Percentiles rank a stretch among this genome's conserved stretches.
Conservation (phyloP, 2,113 vertebrate genomes). For the Fregata magnificens region DNA sequence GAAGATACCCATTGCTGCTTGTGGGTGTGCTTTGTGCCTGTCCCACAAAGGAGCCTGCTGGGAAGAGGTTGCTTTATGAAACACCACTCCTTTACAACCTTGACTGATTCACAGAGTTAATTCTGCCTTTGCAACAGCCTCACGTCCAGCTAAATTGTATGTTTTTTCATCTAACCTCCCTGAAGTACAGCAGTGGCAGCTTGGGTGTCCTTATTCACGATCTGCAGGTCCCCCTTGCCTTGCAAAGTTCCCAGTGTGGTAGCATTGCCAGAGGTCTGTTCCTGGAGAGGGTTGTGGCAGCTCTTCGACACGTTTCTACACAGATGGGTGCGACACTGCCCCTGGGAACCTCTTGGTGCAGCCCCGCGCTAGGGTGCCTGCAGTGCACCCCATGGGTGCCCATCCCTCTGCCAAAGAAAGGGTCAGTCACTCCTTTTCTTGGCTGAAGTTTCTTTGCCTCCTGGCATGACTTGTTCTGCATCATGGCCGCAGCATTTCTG, state of each 20-base stretch:
- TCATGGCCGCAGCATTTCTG: not conserved
- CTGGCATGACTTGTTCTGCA: not conserved
- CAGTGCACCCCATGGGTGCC: not conserved
- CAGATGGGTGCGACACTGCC: not conserved
- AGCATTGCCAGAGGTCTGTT: not conserved
- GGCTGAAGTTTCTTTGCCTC: not conserved
- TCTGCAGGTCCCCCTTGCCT: not conserved
- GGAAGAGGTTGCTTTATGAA: not conserved
- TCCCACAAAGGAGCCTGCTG: not conserved
- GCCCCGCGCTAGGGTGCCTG: fast-evolving
- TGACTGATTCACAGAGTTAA: not conserved
- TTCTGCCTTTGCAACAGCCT: not conserved
- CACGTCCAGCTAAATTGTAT: not conserved
- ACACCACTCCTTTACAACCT: not conserved
- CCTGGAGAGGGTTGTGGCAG: not conserved
- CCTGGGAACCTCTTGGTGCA: fast-evolving
- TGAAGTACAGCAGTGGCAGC: not conserved
- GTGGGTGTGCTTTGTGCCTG: not conserved
- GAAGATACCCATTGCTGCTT: not conserved
- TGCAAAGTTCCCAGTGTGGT: not conserved
- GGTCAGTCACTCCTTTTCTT: not conserved
- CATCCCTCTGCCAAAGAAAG: not conserved
- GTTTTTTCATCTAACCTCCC: not conserved
- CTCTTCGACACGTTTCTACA: not conserved
- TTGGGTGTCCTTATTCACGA: not conserved